Evolutionary conservation across 1,140 invertebrate species (phyloP), one percentile per base, ranked within the genome.

Genomic region (Hyles vespertilio): DNA sequence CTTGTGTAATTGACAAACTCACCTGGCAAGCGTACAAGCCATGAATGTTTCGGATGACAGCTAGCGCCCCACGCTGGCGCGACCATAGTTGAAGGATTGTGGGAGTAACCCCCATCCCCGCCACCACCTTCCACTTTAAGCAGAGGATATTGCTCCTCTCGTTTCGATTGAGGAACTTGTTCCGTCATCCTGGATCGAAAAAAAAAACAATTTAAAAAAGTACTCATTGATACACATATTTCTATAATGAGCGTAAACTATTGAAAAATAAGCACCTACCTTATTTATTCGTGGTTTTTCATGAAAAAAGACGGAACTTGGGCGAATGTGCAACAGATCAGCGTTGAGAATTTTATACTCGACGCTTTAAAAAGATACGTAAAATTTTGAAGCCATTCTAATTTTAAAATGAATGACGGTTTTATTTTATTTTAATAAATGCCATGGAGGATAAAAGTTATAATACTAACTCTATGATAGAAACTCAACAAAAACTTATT

Each of bases 1-100:
- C 7, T 8, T 46, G 44, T 46, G 11, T 46, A 3, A 5, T 46
- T 4, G 12, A 12, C 8, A 12, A 12, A 56, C 58, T 69, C 47
- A 85, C 82, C 80, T 46, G 82, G 82, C 79, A 79, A 85, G 36
- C 81, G 70, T 47, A 69, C 62, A 12, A 67, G 52, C 74, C 77
- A 81, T 1, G 74, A 73, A 32, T 72, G 67, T 58, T 76, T 80
- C 6, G 74, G 67, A 10, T 70, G 40, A 58, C 72, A 74, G n/a
- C 66, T 68, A 1, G 75, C 67, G 8, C 67, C 74, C 76, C 80
- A 79, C 5, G 65, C 61, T 4, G 68, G 59, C 3, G 64, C 12
- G 12, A 51, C 56, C 22, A 63, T 10, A 46, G 58, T 40, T 6
- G 59, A 48, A 5, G 64, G 33, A 3, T 61, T 12, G 36, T 66